Evolutionary conservation across 2,888 invertebrate species (phyloP).

Genomic region (Phortica okadai): DNA sequence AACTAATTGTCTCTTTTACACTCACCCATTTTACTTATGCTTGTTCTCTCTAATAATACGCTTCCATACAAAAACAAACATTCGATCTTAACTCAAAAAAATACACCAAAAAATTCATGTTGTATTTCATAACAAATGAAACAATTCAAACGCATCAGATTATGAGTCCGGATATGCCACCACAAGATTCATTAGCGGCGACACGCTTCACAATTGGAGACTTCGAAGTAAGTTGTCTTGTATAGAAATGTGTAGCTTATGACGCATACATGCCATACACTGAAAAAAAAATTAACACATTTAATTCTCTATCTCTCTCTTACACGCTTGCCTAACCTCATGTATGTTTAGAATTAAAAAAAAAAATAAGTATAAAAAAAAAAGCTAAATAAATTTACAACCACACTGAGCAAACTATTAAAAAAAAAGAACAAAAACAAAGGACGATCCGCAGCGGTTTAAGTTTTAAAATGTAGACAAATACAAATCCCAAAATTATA

Average conservation of each 20-base stretch:
- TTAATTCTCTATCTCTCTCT: constrained; percentile 50
- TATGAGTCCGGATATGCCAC: constrained; percentile 81
- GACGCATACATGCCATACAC: constrained; percentile 31
- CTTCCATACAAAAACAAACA: constrained; percentile 6
- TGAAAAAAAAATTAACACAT: constrained; percentile 51
- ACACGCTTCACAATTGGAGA: constrained; percentile 86
- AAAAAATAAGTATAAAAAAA: constrained; percentile 12
- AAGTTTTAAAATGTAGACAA: constrained; percentile 27
- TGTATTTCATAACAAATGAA: constrained; percentile 36
- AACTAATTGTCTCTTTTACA: constrained; percentile 67
- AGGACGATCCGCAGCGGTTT: constrained; percentile 34
- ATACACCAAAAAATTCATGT: constrained; percentile 8
- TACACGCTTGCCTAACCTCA: constrained; percentile 16
- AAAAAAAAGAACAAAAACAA: neutral
- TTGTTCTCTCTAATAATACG: constrained; percentile 12
- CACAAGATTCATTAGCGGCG: constrained; percentile 78
- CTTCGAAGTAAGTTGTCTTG: constrained; percentile 82
- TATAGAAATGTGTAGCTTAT: constrained; percentile 30
- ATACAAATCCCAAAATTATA: constrained; percentile 28
- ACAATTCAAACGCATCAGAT: constrained; percentile 76
- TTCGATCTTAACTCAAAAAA: constrained; percentile 31
- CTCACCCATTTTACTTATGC: constrained; percentile 42
- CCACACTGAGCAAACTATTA: constrained; percentile 26
- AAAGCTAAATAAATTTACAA: constrained; percentile 28
- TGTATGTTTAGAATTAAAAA: constrained; percentile 39